Evolutionary conservation across 2,113 vertebrate species (phyloP).

Genomic region (Otis tarda): DNA sequence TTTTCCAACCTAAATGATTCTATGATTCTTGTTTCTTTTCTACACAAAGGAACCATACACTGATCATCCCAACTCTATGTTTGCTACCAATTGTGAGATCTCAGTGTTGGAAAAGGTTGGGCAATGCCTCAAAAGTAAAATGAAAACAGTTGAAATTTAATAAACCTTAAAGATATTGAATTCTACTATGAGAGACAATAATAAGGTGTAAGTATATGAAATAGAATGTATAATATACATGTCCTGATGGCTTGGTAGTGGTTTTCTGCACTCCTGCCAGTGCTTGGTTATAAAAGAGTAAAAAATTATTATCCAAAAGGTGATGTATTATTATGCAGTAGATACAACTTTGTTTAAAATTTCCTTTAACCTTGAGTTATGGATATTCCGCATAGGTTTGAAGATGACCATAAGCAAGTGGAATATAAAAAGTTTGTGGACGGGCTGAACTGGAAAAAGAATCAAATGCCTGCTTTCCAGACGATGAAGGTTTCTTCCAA

Average conservation of each 20-base stretch:
- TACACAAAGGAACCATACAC: background rate
- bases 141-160: background rate
- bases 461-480: constrained; percentile 60
- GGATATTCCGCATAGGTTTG: constrained; percentile 70
- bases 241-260: background rate
- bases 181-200: background rate
- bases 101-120: background rate
- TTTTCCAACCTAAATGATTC: no score
- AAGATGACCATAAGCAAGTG: constrained; percentile 75
- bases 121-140: background rate
- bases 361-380: background rate
- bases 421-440: constrained; percentile 82
- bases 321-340: background rate
- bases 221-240: background rate
- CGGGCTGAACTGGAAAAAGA: constrained; percentile 84
- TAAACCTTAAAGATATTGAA: background rate
- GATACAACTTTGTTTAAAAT: background rate
- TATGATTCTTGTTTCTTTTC: background rate
- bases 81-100: background rate
- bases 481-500: constrained; percentile 50
- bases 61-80: background rate
- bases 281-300: background rate
- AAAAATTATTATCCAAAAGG: background rate
- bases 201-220: background rate
- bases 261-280: background rate